phyloP scores from a whole-genome alignment of 2,888 invertebrate genomes.

The Neoitamus cyanurus region DNA sequence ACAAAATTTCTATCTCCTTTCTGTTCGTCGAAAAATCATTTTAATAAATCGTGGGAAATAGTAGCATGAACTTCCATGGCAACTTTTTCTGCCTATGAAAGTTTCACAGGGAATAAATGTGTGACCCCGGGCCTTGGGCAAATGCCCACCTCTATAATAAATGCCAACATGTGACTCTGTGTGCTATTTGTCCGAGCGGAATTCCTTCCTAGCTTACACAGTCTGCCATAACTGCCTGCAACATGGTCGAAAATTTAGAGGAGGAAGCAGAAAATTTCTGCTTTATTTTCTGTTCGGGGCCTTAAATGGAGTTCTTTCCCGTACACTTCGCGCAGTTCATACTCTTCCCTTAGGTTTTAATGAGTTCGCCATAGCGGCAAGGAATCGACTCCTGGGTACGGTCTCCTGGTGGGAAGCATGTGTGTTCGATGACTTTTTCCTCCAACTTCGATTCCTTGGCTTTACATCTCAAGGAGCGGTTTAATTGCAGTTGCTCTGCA shows the following conservation, averaged over 20 bases:
- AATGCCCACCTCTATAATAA: conserved; percentile 43
- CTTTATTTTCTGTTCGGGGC: conserved; percentile 30
- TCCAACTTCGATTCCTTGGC: conserved; percentile 47
- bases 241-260: conserved; percentile 42
- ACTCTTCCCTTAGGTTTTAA: conserved; percentile 27
- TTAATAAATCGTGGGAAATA: conserved; percentile 45
- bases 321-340: conserved; percentile 7
- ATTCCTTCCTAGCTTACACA: conserved; percentile 42
- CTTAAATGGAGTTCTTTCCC: conserved; percentile 37
- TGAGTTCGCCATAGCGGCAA: conserved; percentile 30
- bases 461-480: conserved; percentile 50
- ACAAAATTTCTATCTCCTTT: conserved; percentile 32
- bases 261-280: conserved; percentile 32
- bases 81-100: conserved; percentile 41
- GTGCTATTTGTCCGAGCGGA: conserved; percentile 45
- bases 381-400: neutral
- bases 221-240: conserved; percentile 39
- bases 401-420: conserved; percentile 11
- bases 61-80: conserved; percentile 36
- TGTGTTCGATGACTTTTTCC: conserved; percentile 32
- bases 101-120: conserved; percentile 28
- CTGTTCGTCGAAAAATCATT: conserved; percentile 44
- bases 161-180: conserved; percentile 38
- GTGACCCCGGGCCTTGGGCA: conserved; percentile 26
- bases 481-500: conserved; percentile 47